Evolutionary conservation across 1,140 invertebrate species (phyloP), one percentile per base, ranked within the genome.

Genomic region (Panagrolaimus sp.): DNA sequence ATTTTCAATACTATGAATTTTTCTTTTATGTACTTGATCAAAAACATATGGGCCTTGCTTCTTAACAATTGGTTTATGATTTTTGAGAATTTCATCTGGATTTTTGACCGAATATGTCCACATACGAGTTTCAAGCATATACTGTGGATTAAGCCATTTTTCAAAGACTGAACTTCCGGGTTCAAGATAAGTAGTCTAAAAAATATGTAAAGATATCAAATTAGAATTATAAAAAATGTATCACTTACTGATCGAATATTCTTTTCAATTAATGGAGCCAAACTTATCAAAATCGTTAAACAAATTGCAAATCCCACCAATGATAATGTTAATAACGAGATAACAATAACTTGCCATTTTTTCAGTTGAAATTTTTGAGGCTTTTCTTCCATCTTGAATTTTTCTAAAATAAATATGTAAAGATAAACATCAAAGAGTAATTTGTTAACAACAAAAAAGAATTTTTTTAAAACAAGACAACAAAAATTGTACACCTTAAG

Each of bases 91-190:
- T 48, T 81, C 76, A 57, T 82, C 81, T 4, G 80, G 80, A 69
- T 82, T 82, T 38, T 72, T 69, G 20, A 83, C 80, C 11, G 80
- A 81, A 47, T 68, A 83, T 11, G 80, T 81, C 53, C 44, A 83
- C 31, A 82, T 72, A n/a, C 72, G 68, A 14, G 78, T 73, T 11
- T 73, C 57, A 13, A 82, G 72, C 42, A 63, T 68, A 66, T 83
- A 81, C 13, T 77, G 47, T 11, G 79, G 79, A 67, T 83, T 67
- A 9, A 64, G 67, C 79, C 79, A 81, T 72, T 79, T 78, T 25
- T 77, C 66, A 48, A 78, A 69, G 13, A 81, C 44, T 13, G 67
- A 20, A 51, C 70, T 79, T 16, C 70, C 79, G 42, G 75, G 65
- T 9, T 67, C 61, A 16, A 81, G 69, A 31, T 61, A 70, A n/a